Conservation (phyloP, 1,140 invertebrate species). For the Trichonephila clavata region DNA sequence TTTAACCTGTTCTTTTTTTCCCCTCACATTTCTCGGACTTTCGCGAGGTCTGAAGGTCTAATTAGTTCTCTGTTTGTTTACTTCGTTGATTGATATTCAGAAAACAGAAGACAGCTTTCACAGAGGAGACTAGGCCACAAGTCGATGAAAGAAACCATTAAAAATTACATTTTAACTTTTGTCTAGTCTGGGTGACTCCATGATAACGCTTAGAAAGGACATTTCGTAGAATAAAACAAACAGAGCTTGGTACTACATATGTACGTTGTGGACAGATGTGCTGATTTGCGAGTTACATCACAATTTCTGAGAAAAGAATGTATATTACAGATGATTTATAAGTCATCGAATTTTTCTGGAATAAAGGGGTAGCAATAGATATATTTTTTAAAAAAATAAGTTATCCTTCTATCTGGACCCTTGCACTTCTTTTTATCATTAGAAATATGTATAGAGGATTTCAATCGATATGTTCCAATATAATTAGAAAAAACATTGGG, state of each 20-base stretch:
- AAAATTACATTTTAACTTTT: neutral
- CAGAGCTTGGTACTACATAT: neutral
- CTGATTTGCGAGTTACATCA: neutral
- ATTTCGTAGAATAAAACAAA: neutral
- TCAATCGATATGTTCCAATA: too few species aligned
- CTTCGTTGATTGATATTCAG: neutral
- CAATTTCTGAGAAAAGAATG: too few species aligned
- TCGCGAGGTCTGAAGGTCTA: slow-evolving; percentile 5
- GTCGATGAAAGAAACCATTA: neutral
- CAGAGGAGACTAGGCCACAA: neutral
- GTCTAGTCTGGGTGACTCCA: slow-evolving; percentile 1
- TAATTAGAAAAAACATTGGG: too few species aligned
- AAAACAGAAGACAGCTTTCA: slow-evolving; percentile 1
- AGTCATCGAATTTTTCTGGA: too few species aligned
- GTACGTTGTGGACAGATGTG: neutral
- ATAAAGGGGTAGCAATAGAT: too few species aligned
- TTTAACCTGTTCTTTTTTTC: slow-evolving; percentile 32
- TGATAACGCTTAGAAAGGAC: neutral
- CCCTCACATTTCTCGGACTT: neutral
- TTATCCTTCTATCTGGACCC: too few species aligned
- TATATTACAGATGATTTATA: too few species aligned
- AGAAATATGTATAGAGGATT: too few species aligned
- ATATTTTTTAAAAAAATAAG: too few species aligned
- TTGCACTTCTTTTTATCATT: too few species aligned
- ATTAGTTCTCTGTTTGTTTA: slow-evolving; percentile 34